Base-by-base conservation (phyloP, 1,140 invertebrate genomes). In the Mercenaria mercenaria region DNA sequence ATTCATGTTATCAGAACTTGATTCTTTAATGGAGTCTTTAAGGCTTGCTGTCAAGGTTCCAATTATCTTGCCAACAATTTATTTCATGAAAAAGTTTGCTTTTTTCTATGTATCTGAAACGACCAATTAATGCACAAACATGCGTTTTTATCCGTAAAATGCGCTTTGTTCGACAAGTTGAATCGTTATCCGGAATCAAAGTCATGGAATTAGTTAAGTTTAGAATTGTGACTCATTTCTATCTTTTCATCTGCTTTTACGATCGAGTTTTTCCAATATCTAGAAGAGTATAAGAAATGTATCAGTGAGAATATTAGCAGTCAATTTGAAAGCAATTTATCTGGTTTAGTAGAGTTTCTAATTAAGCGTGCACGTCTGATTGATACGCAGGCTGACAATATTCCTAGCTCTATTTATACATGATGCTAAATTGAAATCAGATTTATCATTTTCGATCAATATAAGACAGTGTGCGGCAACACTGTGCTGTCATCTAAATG, bases 321-420 rank as follows among this genome's bases (percentile, higher is more conserved):
- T 87, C 72, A 61, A 87, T 87, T 87, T 79, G 72, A 79, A 87
- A 76, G 84, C 84, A 77, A 87, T 87, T 87, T 79, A 87, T 87
- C 85, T 77, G 69, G 56, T 67, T 82, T 82, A 61, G 80, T 82
- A 82, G n/a, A 64, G 52, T 10, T 29, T 43, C 41, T 64, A 61
- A 82, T 64, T 82, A 61, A 82, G 61, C 50, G 80, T 50, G n/a
- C 34, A 34, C n/a, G 34, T 29, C 39, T 82, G 80, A 82, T 82
- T 82, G 80, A 82, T 82, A 37, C 80, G 56, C 41, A 0, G 26
- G 15, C 52, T 64, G 80, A 39, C 76, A 79, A 56, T 47, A 79
- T 37, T 79, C 47, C n/a, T 56, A 79, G 47, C 52, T 64, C 80
- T 47, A 34, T 56, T 43, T 76, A 77, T 77, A 77, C 41, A 77